phyloP scores from a whole-genome alignment of 2,888 invertebrate genomes.

The Heliconius erato region DNA sequence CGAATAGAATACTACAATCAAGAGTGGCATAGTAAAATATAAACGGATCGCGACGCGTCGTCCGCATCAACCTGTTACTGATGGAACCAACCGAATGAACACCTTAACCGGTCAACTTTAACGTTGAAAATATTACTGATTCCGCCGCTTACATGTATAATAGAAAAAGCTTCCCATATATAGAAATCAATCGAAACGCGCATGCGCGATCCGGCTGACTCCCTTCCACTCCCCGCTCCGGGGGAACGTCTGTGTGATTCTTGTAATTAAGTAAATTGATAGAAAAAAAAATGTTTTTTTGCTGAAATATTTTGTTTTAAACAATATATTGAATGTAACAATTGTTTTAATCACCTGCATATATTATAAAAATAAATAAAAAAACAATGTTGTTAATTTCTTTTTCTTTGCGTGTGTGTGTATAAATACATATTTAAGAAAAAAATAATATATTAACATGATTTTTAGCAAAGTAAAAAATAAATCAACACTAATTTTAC shows the following conservation, averaged over 20 bases:
- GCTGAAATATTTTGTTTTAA: not conserved
- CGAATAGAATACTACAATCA: slow-evolving; percentile 15
- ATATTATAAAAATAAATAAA: no score
- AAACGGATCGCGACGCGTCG: slow-evolving; percentile 30
- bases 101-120: slow-evolving; percentile 19
- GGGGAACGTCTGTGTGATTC: slow-evolving; percentile 1
- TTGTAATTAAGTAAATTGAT: slow-evolving; percentile 40
- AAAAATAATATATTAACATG: no score
- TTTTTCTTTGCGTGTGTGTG: no score
- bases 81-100: slow-evolving; percentile 2
- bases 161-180: slow-evolving; percentile 65
- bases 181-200: slow-evolving; percentile 71
- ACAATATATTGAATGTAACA: no score
- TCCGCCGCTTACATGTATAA: slow-evolving; percentile 54
- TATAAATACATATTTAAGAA: no score
- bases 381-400: no score
- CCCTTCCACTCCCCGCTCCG: slow-evolving; percentile 51
- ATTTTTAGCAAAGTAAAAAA: no score
- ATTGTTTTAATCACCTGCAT: no score
- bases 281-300: slow-evolving; percentile 12
- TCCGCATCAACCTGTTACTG: slow-evolving; percentile 44
- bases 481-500: not conserved
- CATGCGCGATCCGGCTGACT: slow-evolving; percentile 65
- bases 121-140: slow-evolving; percentile 35
- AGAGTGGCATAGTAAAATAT: slow-evolving; percentile 14